phyloP scores from a whole-genome alignment of 2,888 invertebrate species.

The Drosophila tripunctata region DNA sequence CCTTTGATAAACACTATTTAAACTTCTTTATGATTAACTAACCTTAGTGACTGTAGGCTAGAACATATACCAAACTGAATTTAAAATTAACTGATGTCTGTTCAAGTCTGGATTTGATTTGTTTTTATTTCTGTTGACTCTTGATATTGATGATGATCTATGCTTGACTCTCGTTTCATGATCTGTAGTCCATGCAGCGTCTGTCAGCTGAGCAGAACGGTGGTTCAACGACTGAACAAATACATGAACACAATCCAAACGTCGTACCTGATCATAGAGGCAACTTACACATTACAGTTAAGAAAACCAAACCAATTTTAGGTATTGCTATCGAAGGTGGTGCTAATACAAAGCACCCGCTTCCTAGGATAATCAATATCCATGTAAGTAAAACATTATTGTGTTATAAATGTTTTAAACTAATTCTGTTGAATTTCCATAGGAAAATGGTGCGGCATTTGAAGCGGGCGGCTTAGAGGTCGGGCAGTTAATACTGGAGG shows the following conservation, averaged over 20 bases:
- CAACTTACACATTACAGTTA: conserved; percentile 94
- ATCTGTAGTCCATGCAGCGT: conserved; percentile 89
- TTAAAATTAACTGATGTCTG: not conserved
- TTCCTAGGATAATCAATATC: conserved; percentile 97
- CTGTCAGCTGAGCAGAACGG: conserved; percentile 87
- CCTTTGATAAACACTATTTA: conserved; percentile 40
- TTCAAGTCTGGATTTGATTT: not conserved
- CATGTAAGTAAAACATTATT: conserved; percentile 88
- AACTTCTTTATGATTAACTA: conserved; percentile 22
- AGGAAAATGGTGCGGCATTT: conserved; percentile 98
- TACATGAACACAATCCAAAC: conserved; percentile 86
- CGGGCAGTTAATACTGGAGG: conserved; percentile 96
- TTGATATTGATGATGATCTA: conserved; percentile 8
- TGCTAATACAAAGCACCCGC: conserved; percentile 96
- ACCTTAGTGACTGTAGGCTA: conserved; percentile 44
- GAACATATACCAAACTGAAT: conserved; percentile 1
- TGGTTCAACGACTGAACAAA: conserved; percentile 85
- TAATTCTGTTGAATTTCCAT: conserved; percentile 60
- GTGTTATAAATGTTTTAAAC: not conserved
- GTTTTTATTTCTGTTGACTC: too few species aligned
- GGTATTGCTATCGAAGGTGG: conserved; percentile 99
- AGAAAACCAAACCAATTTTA: conserved; percentile 96
- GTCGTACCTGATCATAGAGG: conserved; percentile 94
- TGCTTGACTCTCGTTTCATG: conserved; percentile 54
- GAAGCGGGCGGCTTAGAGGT: conserved; percentile 96